Conservation (phyloP, 2,113 vertebrate genomes). For the Thermophis baileyi region DNA sequence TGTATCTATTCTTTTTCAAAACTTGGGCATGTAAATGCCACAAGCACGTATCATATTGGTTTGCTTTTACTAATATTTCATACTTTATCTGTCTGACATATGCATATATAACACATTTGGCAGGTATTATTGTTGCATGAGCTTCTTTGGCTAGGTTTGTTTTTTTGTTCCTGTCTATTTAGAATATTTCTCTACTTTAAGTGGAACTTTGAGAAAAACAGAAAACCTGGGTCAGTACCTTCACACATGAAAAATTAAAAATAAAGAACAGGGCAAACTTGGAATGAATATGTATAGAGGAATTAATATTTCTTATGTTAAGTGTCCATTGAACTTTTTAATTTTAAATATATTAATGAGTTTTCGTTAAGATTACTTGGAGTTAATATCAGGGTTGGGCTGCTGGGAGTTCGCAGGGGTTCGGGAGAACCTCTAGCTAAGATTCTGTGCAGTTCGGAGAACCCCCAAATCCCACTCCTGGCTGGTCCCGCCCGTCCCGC, state of each 20-base stretch:
- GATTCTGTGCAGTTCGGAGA: no score
- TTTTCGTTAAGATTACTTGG: neutral
- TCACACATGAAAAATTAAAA: neutral
- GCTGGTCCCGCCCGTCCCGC: no score
- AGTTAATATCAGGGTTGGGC: no score
- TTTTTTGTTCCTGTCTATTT: neutral
- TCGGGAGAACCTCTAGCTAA: no score
- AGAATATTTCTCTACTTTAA: neutral
- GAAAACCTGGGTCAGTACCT: neutral
- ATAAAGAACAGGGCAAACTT: neutral
- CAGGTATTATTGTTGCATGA: neutral
- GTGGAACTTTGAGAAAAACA: neutral
- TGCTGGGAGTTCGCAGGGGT: no score
- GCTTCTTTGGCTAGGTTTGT: slow-evolving; percentile 19
- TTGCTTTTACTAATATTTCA: slow-evolving; percentile 4
- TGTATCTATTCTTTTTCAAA: neutral
- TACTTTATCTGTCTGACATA: neutral
- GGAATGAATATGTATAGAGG: neutral
- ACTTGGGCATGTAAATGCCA: neutral
- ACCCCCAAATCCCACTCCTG: no score
- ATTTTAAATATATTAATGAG: neutral
- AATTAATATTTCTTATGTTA: neutral
- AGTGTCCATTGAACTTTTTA: neutral
- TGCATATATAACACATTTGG: neutral
- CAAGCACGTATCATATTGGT: neutral